These are phyloP conservation scores for Zeuzera pyrina DNA, from an alignment of 2,888 invertebrate genomes.

Conservation along the genomic window DNA sequence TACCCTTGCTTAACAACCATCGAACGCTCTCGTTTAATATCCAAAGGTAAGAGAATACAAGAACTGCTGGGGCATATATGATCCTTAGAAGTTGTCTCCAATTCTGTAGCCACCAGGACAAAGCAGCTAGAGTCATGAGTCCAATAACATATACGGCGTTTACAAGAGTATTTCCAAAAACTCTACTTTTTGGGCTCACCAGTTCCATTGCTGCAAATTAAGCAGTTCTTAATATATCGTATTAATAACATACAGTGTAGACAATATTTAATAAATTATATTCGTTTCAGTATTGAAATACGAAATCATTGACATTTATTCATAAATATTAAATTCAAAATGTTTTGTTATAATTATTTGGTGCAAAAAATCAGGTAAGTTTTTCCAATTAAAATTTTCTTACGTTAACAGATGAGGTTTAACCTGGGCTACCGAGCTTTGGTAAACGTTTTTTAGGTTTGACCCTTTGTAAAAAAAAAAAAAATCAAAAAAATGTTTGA, in stretches of 20 bases:
- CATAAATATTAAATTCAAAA: too few relatives aligned
- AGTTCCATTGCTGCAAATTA: constrained; percentile 80
- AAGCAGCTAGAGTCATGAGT: constrained; percentile 76
- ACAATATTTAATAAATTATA: too few relatives aligned
- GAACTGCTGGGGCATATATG: constrained; percentile 79
- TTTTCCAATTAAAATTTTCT: neutral
- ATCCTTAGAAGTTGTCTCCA: constrained; percentile 80
- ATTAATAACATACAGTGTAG: too few relatives aligned
- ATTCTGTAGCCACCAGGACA: constrained; percentile 78
- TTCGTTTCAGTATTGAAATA: too few relatives aligned
- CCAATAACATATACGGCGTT: constrained; percentile 82
- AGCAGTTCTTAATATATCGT: constrained; percentile 1
- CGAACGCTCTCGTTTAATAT: constrained; percentile 81
- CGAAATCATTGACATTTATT: too few relatives aligned
- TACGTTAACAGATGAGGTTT: neutral
- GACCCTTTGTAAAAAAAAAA: too few relatives aligned
- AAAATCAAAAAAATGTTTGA: too few relatives aligned
- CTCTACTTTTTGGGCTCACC: constrained; percentile 82
- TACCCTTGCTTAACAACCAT: constrained; percentile 82
- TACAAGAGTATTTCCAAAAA: constrained; percentile 81
- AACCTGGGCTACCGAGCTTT: too few relatives aligned
- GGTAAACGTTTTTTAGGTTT: too few relatives aligned
- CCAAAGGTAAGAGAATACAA: constrained; percentile 79
- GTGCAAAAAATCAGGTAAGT: neutral
- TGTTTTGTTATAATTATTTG: too few relatives aligned